phyloP scores from a whole-genome alignment of 2,888 invertebrate species.

The Erpobdella octoculata region DNA sequence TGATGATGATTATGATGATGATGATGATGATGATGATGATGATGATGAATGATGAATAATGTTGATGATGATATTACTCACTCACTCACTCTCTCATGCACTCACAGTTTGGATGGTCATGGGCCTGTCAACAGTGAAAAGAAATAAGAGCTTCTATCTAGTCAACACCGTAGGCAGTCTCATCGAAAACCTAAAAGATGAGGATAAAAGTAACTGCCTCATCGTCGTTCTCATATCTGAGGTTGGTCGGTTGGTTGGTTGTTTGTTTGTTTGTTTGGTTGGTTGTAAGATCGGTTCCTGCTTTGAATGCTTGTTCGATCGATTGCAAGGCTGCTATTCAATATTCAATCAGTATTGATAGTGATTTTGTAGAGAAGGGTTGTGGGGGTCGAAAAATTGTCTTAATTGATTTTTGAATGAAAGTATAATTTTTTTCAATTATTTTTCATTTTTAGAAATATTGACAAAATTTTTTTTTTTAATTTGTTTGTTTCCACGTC shows the following conservation, averaged over 20 bases:
- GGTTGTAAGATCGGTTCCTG: not conserved
- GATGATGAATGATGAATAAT: too few species aligned
- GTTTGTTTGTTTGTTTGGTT: not conserved
- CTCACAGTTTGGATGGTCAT: conserved; percentile 16
- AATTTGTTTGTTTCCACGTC: too few species aligned
- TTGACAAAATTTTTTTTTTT: too few species aligned
- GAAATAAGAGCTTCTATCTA: conserved; percentile 7
- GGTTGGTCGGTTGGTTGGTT: too few species aligned
- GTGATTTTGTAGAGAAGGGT: too few species aligned
- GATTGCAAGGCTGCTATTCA: not conserved
- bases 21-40: too few species aligned
- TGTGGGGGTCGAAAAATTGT: too few species aligned
- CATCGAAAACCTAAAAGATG: not conserved
- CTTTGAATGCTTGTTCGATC: not conserved
- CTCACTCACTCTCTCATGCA: too few species aligned
- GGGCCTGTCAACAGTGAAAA: conserved; percentile 16
- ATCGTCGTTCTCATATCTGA: conserved; percentile 21
- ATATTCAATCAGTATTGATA: not conserved
- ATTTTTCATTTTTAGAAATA: too few species aligned
- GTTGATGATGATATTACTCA: too few species aligned
- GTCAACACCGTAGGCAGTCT: conserved; percentile 8
- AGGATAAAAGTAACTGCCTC: not conserved
- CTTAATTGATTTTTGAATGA: not conserved
- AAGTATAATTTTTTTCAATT: not conserved
- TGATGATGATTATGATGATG: too few species aligned